Evolutionary conservation across 2,113 vertebrate genomes (phyloP).

Genomic region (Phalacrocorax carbo): DNA sequence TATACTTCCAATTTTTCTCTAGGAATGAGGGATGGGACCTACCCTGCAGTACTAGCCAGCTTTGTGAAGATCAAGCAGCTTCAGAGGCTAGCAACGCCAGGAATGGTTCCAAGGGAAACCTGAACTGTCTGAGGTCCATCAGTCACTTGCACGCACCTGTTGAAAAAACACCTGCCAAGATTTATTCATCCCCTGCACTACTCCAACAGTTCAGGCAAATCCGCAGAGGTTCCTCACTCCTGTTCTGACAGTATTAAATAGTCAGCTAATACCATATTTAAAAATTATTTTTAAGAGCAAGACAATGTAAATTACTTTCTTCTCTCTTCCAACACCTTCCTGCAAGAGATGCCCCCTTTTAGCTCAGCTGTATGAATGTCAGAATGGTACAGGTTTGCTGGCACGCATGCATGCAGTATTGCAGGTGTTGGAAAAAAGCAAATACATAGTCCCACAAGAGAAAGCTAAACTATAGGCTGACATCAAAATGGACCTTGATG

Average conservation of each 20-base stretch:
- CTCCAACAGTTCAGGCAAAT: neutral
- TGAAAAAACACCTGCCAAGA: slow-evolving; percentile 6
- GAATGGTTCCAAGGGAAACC: neutral
- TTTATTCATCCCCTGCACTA: neutral
- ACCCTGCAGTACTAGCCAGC: neutral
- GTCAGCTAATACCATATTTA: neutral
- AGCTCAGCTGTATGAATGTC: neutral
- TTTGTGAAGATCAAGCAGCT: neutral
- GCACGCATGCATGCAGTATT: neutral
- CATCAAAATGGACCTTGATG: neutral
- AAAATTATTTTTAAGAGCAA: neutral
- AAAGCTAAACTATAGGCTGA: neutral
- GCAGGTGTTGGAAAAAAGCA: neutral
- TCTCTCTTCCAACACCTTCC: neutral
- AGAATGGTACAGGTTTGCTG: neutral
- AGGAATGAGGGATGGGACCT: neutral
- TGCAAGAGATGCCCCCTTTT: neutral
- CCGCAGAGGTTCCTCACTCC: neutral
- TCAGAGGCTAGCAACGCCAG: neutral
- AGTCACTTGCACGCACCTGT: neutral
- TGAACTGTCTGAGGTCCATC: neutral
- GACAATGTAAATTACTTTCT: neutral
- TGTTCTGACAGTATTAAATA: neutral
- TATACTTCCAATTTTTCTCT: neutral
- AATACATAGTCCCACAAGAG: neutral